Evolutionary conservation across 1,140 invertebrate genomes (phyloP).

Genomic region (Pseudobourletiella spinata): DNA sequence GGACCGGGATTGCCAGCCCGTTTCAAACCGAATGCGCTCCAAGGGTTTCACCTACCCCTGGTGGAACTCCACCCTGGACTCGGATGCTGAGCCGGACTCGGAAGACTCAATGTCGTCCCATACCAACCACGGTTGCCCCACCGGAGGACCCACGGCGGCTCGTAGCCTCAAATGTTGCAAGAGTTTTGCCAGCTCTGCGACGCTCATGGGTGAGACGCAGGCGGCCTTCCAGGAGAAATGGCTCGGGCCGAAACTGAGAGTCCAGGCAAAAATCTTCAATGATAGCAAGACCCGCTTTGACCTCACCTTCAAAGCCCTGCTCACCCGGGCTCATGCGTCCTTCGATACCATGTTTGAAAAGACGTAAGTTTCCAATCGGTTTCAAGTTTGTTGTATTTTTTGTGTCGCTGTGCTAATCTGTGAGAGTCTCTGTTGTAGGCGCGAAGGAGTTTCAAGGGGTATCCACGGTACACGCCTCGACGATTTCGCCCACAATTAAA

Average conservation of each 20-base stretch:
- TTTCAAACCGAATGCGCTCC: slow-evolving; percentile 18
- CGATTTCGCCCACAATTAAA: too few species aligned
- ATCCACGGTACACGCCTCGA: too few species aligned
- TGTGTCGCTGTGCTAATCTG: too few species aligned
- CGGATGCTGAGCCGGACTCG: neutral
- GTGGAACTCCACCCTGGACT: slow-evolving; percentile 11
- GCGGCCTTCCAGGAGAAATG: slow-evolving; percentile 25
- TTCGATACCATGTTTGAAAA: slow-evolving; percentile 36
- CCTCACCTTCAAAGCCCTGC: slow-evolving; percentile 28
- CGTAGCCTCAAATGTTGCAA: slow-evolving; percentile 26
- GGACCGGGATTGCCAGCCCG: slow-evolving; percentile 24
- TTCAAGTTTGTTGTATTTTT: too few species aligned
- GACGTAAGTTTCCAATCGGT: slow-evolving; percentile 33
- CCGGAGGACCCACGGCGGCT: neutral
- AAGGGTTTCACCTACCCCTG: slow-evolving; percentile 33
- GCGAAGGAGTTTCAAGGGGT: too few species aligned
- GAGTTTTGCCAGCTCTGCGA: slow-evolving; percentile 12
- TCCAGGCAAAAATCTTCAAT: slow-evolving; percentile 20
- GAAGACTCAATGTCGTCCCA: neutral
- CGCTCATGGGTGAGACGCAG: slow-evolving; percentile 8
- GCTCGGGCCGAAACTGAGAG: slow-evolving; percentile 27
- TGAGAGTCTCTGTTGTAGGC: too few species aligned
- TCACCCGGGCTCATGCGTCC: slow-evolving; percentile 28
- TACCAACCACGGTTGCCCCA: neutral
- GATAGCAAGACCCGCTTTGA: slow-evolving; percentile 33